A percentile compares a stretch with the other conserved stretches of the same genome.
These are phyloP conservation scores for Mactromeris polynyma DNA, from an alignment of 2,888 invertebrate genomes.

Conservation along the genomic window DNA sequence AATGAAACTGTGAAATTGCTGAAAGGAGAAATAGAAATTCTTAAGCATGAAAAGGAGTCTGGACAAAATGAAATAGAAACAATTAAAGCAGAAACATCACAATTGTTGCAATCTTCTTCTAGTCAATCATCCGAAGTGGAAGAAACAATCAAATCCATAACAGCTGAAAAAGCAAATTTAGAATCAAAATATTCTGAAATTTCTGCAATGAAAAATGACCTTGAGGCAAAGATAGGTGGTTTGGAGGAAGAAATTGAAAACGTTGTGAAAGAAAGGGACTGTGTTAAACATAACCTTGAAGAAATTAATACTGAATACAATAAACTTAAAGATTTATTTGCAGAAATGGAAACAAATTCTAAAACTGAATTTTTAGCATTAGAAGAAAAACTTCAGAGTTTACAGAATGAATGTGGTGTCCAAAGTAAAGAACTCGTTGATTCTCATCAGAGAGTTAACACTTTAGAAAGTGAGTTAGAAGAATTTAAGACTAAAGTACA, in stretches of 20 bases:
- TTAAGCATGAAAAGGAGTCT: conserved; percentile 53
- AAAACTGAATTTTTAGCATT: neutral
- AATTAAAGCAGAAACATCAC: conserved; percentile 55
- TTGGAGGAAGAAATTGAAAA: conserved; percentile 37
- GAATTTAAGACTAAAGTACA: conserved; percentile 37
- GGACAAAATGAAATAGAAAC: conserved; percentile 47
- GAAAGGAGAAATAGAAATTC: conserved; percentile 43
- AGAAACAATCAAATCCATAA: neutral
- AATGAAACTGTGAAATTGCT: conserved; percentile 37
- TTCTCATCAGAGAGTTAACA: conserved; percentile 37
- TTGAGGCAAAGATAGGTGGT: conserved; percentile 26
- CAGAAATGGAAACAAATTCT: neutral
- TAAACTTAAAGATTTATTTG: neutral
- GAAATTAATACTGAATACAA: conserved; percentile 45
- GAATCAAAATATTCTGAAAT: conserved; percentile 17
- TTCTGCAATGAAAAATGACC: conserved; percentile 17
- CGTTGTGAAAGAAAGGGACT: conserved; percentile 35
- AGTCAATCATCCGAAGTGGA: conserved; percentile 49
- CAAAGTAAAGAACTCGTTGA: conserved; percentile 16
- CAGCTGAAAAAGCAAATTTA: conserved; percentile 15
- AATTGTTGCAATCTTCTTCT: conserved; percentile 39
- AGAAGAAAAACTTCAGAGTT: conserved; percentile 4
- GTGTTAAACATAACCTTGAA: conserved; percentile 13
- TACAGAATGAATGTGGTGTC: conserved; percentile 18
- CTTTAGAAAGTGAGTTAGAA: conserved; percentile 34